Evolutionary conservation across 1,140 invertebrate genomes (phyloP), one percentile per base, ranked within the genome.

Genomic region (Geopemphigus sp.): DNA sequence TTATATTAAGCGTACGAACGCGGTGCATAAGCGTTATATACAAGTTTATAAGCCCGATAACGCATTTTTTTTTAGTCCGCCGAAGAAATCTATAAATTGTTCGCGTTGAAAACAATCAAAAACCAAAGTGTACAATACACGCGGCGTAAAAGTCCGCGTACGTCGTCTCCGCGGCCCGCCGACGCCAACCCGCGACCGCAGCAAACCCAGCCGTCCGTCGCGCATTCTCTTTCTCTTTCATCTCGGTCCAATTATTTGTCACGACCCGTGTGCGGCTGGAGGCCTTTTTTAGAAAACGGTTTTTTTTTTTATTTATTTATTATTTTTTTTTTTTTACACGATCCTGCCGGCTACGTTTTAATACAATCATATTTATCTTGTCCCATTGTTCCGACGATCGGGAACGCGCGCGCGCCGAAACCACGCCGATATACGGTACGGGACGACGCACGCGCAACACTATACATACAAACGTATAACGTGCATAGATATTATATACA

Each of bases 341-440:
- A 74, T 22, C 72, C 72, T 74, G 53, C 54, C 54, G 72, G 53
- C 72, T 74, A 74, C 72, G 54, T 74, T 74, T 39, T 74, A 74
- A 74, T 74, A 74, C 72, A 74, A 74, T 56, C 72, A 74, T 74
- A 57, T 74, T 74, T 74, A 74, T 74, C 72, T 74, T 74, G 72
- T 74, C n/a, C 72, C 72, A 74, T 74, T 74, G 72, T 74, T 39
- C 57, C 72, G 54, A 74, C 53, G 26, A 74, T 74, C 72, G 47
- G 24, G 26, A 56, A 56, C 68, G n/a, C n/a, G 47, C 15, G 50
- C 45, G 22, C 47, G 66, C 72, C 50, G 53, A 74, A 74, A 54
- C 72, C 50, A 19, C 14, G 1, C 19, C 47, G 50, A 29, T 50
- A 22, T 72, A 74, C 72, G 29, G 50, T 26, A n/a, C n/a, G n/a